These are phyloP conservation scores for Pygathrix nemaeus DNA, from an alignment of 2,113 vertebrate species.

Conservation along the genomic window DNA sequence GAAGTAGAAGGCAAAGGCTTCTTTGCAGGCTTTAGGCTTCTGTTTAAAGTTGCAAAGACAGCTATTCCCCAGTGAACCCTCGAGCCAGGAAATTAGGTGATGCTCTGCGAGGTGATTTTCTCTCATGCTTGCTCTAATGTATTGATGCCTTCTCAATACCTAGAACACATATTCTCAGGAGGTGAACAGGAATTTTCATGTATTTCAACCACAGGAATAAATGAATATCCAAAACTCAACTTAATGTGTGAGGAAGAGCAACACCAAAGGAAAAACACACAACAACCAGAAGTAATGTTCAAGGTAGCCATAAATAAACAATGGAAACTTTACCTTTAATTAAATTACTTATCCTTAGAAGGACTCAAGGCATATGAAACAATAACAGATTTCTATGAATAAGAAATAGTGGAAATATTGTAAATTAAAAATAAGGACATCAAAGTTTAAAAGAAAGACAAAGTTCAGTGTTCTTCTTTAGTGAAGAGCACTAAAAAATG, in stretches of 20 bases:
- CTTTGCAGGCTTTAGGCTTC: neutral
- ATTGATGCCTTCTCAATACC: neutral
- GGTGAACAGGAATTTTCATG: neutral
- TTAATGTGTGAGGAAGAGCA: neutral
- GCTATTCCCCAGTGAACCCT: neutral
- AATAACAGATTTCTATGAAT: neutral
- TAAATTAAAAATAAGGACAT: neutral
- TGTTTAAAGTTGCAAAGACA: neutral
- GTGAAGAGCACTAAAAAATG: neutral
- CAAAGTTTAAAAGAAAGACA: neutral
- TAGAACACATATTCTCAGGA: neutral
- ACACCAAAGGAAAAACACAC: neutral
- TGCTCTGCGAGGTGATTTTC: neutral
- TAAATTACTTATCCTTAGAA: neutral
- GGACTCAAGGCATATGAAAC: neutral
- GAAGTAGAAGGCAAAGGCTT: neutral
- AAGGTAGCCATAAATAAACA: neutral
- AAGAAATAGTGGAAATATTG: neutral
- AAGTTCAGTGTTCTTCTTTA: too few relatives aligned
- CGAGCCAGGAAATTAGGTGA: neutral
- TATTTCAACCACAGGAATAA: constrained; percentile 17
- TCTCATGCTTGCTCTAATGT: neutral
- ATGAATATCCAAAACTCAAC: neutral
- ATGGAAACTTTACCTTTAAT: neutral
- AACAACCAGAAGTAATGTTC: neutral